Evolutionary conservation across 1,140 invertebrate genomes (phyloP), one percentile per base, ranked within the genome.

Genomic region (Drosophila nasuta): DNA sequence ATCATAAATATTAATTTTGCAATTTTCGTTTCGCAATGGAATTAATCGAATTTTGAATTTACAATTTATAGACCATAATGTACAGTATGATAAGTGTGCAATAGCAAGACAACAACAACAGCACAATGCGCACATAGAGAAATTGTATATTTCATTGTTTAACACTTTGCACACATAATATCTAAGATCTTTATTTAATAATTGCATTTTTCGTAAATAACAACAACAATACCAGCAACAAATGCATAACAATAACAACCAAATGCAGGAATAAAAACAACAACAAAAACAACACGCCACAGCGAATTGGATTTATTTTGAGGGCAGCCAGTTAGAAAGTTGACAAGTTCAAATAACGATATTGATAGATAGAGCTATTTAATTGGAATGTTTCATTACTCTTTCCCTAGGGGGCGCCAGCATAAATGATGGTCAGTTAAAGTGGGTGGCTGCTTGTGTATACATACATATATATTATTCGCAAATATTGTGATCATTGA

Each of bases 121-220:
- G n/a, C 63, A 68, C 20, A 62, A 57, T 72, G 52, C 52, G 54
- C 57, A 74, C 56, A 45, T 69, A 64, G 72, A 35, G 25, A 45
- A 77, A 76, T 86, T 81, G 68, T 54, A 56, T 73, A 68, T 75
- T 81, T 86, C 82, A 78, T 86, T 85, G 82, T 58, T 68, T 41
- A 64, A 66, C 59, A 71, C 75, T 62, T 82, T 71, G 82, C 85
- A 83, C 58, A 86, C 77, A 59, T 83, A 88, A 52, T 69, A 74
- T 45, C 38, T 87, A 89, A 81, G 85, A 77, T 62, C 69, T 83
- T 68, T 77, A 75, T 67, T 76, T 88, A 79, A 79, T 83, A 88
- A 83, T 69, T 83, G 83, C 83, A 88, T 88, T 88, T 88, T 35
- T 72, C 72, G 66, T 88, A 70, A 83, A 88, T 79, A 88, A 88